Conservation (phyloP, 2,113 vertebrate species). For the Coptodon bakossiorum region DNA sequence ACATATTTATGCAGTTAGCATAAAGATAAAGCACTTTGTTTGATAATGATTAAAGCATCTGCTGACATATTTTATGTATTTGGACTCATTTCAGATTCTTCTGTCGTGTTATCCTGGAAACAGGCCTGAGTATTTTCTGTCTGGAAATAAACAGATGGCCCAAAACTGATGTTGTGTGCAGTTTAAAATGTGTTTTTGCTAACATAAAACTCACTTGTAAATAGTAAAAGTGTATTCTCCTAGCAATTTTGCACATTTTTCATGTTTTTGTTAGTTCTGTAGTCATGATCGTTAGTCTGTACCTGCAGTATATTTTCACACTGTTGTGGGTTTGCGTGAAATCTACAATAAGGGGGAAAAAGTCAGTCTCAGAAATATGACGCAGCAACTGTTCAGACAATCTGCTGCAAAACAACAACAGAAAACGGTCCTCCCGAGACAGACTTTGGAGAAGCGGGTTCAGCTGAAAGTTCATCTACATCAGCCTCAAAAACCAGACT, state of each 20-base stretch:
- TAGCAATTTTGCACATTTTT: accelerated
- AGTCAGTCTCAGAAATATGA: background rate
- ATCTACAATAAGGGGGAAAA: background rate
- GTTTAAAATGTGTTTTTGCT: background rate
- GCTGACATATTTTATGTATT: background rate
- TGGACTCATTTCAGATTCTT: background rate
- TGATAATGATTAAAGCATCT: background rate
- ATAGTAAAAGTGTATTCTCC: background rate
- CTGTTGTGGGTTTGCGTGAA: background rate
- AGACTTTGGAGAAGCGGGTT: background rate
- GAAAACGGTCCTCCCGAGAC: background rate
- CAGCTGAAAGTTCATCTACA: background rate
- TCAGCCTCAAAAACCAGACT: background rate
- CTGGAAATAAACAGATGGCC: background rate
- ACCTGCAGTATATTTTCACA: background rate
- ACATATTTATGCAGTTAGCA: background rate
- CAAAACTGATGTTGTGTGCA: background rate
- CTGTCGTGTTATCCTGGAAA: background rate
- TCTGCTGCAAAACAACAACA: background rate
- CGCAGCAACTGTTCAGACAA: background rate
- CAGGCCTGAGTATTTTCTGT: background rate
- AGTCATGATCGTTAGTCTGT: background rate
- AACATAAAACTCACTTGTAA: background rate
- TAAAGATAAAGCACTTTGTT: background rate
- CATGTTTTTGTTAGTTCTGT: background rate